Conservation (phyloP, 2,888 invertebrate species). For the Aelia acuminata region DNA sequence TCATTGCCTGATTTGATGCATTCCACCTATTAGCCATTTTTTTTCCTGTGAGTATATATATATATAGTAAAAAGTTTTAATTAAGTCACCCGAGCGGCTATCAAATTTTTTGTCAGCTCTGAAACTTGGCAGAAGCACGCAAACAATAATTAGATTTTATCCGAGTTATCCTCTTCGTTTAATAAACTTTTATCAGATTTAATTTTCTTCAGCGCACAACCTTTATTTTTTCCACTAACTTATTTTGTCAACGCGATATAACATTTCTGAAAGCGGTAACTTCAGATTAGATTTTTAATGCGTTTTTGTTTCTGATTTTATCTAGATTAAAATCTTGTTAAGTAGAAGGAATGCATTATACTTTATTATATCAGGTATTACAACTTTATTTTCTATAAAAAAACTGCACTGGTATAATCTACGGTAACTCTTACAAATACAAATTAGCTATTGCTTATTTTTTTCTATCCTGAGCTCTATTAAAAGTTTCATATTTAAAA, state of each 20-base stretch:
- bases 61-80: slow-evolving; percentile 33
- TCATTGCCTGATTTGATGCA: background rate
- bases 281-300: slow-evolving; percentile 9
- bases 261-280: background rate
- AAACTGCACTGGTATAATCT: background rate
- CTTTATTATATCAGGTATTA: background rate
- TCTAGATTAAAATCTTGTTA: slow-evolving; percentile 24
- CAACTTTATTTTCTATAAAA: background rate
- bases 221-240: slow-evolving; percentile 26
- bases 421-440: background rate
- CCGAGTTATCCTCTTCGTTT: slow-evolving; percentile 25
- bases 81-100: slow-evolving; percentile 15
- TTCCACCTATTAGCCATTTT: background rate
- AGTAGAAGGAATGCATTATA: background rate
- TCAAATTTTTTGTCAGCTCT: slow-evolving; percentile 37
- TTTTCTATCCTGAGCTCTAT: background rate
- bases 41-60: background rate
- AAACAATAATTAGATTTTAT: slow-evolving; percentile 51
- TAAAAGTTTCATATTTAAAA: too few species aligned
- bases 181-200: slow-evolving; percentile 50
- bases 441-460: background rate
- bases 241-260: slow-evolving; percentile 35
- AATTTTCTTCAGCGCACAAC: slow-evolving; percentile 3
- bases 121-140: slow-evolving; percentile 26
- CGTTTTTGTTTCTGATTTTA: background rate